These are phyloP conservation scores for Aphidius gifuensis DNA, from an alignment of 1,140 invertebrate genomes.

Conservation along the genomic window DNA sequence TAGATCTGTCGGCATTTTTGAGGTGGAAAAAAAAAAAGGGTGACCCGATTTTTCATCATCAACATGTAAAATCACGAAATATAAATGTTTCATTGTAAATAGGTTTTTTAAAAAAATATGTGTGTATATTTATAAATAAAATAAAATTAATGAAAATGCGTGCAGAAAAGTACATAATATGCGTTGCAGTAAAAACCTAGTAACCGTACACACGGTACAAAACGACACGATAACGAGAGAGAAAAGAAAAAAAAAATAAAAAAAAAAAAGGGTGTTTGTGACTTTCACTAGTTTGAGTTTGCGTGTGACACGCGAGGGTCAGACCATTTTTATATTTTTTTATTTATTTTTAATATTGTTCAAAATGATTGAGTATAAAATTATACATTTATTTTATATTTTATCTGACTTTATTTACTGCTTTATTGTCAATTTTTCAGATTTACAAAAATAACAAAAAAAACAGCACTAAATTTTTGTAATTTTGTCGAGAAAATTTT, in stretches of 20 bases:
- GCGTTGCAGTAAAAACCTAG: conserved; percentile 8
- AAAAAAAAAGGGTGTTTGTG: conserved; percentile 8
- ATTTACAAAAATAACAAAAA: no score
- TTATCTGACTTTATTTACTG: no score
- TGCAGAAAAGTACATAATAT: conserved; percentile 9
- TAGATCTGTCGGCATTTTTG: conserved; percentile 1
- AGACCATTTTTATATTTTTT: neutral
- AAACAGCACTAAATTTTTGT: no score
- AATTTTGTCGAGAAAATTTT: no score
- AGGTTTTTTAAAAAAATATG: no score
- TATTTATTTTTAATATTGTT: no score
- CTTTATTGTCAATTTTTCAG: no score
- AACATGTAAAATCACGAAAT: no score
- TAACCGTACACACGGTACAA: conserved; percentile 13
- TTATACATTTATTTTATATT: no score
- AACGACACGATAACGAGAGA: conserved; percentile 8
- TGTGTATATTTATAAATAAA: neutral
- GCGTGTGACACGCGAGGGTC: conserved; percentile 23
- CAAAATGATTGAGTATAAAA: no score
- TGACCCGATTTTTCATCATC: neutral
- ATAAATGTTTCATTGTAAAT: no score
- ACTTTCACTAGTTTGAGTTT: conserved; percentile 18
- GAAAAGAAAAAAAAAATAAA: neutral
- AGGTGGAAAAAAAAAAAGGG: conserved; percentile 1
- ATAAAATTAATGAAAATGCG: conserved; percentile 9